Evolutionary conservation across 2,113 vertebrate genomes (phyloP), one percentile per base, ranked within the genome.

Genomic region (Circaetus cinerascens): DNA sequence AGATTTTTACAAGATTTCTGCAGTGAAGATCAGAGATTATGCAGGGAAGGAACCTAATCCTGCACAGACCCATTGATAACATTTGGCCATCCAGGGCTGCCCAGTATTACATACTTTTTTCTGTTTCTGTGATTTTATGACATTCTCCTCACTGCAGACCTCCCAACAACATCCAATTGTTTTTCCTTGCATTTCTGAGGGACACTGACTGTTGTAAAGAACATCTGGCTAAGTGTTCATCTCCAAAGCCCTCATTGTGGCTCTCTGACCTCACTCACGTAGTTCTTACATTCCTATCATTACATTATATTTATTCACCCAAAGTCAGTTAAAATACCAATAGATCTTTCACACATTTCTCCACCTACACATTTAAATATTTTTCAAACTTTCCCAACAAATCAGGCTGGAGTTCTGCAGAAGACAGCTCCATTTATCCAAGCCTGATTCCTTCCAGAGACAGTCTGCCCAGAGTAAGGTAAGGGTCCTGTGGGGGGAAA

Each of bases 151-250:
- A 76, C 30, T 76, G 34, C 32, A 73, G 57, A 53, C 29, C 74
- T 95, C 77, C 10, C 43, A 95, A 95, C 96, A 97, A 94, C 62
- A 82, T 79, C 19, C 69, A 90, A 95, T 96, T 97, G 96, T 96
- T 94, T 64, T 53, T 82, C 57, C 36, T 50, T 90, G 66, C 48
- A 79, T 82, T 91, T 93, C 87, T 94, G 69, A 72, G 45, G 69
- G 48, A 78, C 48, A n/a, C 13, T 91, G 43, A 74, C 80, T 76
- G 69, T 38, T 88, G 62, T 73, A 43, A 88, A 90, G 81, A 75
- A 94, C 95, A 96, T 93, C 91, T 96, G 96, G 74, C 74, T 60
- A 90, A 75, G 19, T 12, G 16, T 78, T 40, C 60, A 46, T 81
- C 46, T 81, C 89, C 62, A 95, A 90, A 94, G 95, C 74, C 74